Conservation (phyloP, 2,888 invertebrate species). For the Lasioglossum figueresi region DNA sequence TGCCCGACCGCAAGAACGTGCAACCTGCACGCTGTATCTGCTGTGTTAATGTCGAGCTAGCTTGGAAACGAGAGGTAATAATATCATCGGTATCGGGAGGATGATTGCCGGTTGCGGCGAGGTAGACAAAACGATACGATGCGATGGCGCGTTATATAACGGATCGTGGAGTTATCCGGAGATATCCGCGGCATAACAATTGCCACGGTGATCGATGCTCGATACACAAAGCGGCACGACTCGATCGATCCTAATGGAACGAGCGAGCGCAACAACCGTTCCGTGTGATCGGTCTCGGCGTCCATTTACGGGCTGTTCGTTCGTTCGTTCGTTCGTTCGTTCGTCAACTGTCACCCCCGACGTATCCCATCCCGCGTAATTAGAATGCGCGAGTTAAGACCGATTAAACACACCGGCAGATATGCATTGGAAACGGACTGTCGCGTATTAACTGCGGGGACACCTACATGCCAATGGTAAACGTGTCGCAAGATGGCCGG, state of each 20-base stretch:
- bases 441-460: constrained; percentile 49
- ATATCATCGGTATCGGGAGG: neutral
- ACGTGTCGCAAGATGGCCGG: constrained; percentile 75
- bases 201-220: constrained; percentile 10
- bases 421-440: constrained; percentile 25
- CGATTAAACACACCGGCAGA: constrained; percentile 63
- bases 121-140: constrained; percentile 19
- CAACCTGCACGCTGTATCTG: neutral
- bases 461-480: constrained; percentile 70
- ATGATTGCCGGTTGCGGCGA: constrained; percentile 11
- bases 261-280: constrained; percentile 54
- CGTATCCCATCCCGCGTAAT: constrained; percentile 53
- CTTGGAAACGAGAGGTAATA: neutral
- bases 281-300: constrained; percentile 57
- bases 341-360: constrained; percentile 54
- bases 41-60: neutral
- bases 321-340: constrained; percentile 37
- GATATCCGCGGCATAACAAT: constrained; percentile 61
- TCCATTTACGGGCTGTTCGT: constrained; percentile 65
- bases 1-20: neutral
- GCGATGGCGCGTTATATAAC: constrained; percentile 48
- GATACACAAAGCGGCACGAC: constrained; percentile 4
- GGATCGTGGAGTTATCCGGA: constrained; percentile 22
- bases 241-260: constrained; percentile 59
- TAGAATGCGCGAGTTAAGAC: constrained; percentile 47